Evolutionary conservation across 2,888 invertebrate species (phyloP).

Genomic region (Thysanoteuthis rhombus): DNA sequence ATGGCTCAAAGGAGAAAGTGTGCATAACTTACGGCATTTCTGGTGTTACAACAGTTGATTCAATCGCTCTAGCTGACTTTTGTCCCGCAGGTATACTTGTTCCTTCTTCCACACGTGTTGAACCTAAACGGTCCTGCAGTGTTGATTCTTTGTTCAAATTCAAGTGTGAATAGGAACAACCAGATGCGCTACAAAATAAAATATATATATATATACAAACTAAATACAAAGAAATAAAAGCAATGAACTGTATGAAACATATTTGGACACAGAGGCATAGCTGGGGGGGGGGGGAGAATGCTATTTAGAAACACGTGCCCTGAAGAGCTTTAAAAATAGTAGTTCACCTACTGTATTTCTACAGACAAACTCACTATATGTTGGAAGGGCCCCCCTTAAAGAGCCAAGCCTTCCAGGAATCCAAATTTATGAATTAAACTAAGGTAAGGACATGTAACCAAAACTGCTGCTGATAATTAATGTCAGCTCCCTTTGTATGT

Average conservation of each 20-base stretch:
- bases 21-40: slow-evolving; percentile 14
- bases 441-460: no score
- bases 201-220: neutral
- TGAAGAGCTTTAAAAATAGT: no score
- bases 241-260: neutral
- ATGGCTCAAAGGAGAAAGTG: neutral
- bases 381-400: no score
- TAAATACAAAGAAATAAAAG: neutral
- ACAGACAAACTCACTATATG: no score
- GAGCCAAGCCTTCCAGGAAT: no score
- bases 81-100: slow-evolving; percentile 12
- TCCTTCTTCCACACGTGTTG: slow-evolving; percentile 47
- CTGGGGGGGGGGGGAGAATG: no score
- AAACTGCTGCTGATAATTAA: no score
- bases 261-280: no score
- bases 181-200: slow-evolving; percentile 61
- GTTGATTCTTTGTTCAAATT: slow-evolving; percentile 67
- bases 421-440: no score
- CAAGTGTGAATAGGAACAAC: slow-evolving; percentile 68
- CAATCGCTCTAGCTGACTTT: slow-evolving; percentile 21
- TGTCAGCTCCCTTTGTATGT: no score
- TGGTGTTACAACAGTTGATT: neutral
- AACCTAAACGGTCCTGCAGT: slow-evolving; percentile 55
- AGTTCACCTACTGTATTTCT: no score
- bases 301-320: no score